These are phyloP conservation scores for Lepilemur ruficaudatus DNA, from an alignment of 2,797 vertebrate species.

Conservation along the genomic window DNA sequence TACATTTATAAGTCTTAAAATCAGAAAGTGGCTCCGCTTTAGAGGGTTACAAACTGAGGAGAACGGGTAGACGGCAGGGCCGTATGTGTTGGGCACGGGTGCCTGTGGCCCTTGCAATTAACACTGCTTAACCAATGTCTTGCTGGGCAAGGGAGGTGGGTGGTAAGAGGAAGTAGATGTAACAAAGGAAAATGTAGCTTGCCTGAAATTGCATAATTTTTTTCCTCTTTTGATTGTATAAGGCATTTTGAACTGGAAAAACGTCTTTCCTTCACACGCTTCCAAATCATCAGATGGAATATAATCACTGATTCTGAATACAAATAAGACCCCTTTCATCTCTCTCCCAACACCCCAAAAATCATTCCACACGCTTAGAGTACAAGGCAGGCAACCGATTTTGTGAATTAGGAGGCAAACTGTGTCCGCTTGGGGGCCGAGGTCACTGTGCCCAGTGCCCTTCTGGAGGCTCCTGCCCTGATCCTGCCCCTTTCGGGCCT, in stretches of 20 bases:
- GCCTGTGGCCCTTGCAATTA: neutral
- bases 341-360: neutral
- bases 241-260: conserved; percentile 80
- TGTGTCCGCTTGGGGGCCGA: neutral
- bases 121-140: conserved; percentile 51
- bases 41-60: conserved; percentile 37
- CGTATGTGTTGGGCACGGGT: neutral
- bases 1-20: neutral
- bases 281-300: conserved; percentile 63
- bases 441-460: neutral
- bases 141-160: neutral
- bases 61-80: neutral
- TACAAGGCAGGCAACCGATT: conserved; percentile 18
- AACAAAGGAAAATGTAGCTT: conserved; percentile 55
- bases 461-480: conserved; percentile 35
- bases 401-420: neutral
- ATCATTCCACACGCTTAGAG: neutral
- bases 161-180: neutral
- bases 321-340: conserved; percentile 45
- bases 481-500: conserved; percentile 60
- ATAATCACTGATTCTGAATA: conserved; percentile 63
- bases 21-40: neutral
- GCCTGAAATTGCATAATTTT: conserved; percentile 56
- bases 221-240: conserved; percentile 73
- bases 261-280: conserved; percentile 59